Evolutionary conservation across 2,797 vertebrate genomes (phyloP).

Genomic region (Mormyrops attenuatus): DNA sequence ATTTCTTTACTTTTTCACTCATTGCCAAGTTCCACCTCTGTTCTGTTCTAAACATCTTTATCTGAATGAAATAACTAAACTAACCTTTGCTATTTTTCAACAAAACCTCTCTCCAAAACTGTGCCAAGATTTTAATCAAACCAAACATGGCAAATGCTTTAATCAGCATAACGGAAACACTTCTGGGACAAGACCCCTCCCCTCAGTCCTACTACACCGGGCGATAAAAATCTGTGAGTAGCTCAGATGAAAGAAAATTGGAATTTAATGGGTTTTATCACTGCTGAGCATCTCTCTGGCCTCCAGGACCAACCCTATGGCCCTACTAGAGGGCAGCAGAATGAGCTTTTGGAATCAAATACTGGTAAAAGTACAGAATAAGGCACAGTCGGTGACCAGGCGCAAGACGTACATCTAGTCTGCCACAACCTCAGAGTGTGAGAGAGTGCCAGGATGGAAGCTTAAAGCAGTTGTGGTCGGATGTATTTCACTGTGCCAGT

Average conservation of each 20-base stretch:
- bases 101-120: slow-evolving; percentile 38
- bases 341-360: background rate
- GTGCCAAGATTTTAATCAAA: slow-evolving; percentile 45
- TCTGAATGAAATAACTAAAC: background rate
- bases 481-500: background rate
- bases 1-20: background rate
- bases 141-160: slow-evolving; percentile 49
- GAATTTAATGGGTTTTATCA: slow-evolving; percentile 61
- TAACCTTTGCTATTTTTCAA: background rate
- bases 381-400: background rate
- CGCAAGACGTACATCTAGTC: background rate
- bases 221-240: slow-evolving; percentile 53
- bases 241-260: slow-evolving; percentile 54
- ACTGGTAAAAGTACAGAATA: background rate
- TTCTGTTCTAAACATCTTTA: background rate
- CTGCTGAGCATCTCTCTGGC: slow-evolving; percentile 36
- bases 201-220: slow-evolving; percentile 25
- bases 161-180: slow-evolving; percentile 50
- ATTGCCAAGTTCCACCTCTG: background rate
- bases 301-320: background rate
- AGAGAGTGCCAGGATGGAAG: background rate
- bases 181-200: slow-evolving; percentile 1
- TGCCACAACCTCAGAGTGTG: background rate
- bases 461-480: background rate
- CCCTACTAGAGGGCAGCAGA: background rate